These are phyloP conservation scores for Drosophila greeni DNA, from an alignment of 2,888 invertebrate species.

Conservation along the genomic window DNA sequence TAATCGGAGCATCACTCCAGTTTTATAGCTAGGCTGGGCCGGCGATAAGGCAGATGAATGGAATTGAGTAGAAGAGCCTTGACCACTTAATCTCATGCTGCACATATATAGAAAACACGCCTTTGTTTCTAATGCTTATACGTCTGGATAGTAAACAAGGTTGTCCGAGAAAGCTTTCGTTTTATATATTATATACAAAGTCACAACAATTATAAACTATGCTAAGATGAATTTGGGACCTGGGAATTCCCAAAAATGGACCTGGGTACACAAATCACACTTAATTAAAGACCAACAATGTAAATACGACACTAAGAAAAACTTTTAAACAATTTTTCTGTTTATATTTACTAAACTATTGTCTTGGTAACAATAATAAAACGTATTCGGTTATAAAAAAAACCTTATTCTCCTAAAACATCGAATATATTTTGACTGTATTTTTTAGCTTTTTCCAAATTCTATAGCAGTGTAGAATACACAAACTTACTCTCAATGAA, in stretches of 20 bases:
- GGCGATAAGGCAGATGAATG: conserved; percentile 31
- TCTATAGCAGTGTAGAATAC: conserved; percentile 1
- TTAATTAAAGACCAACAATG: neutral
- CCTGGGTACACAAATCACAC: neutral
- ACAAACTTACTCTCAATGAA: conserved; percentile 17
- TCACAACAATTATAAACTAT: conserved; percentile 1
- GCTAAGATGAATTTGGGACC: neutral
- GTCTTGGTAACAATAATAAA: too few relatives aligned
- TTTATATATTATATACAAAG: neutral
- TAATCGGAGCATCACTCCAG: neutral
- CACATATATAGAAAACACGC: conserved; percentile 1
- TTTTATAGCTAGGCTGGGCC: conserved; percentile 26
- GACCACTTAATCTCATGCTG: conserved; percentile 5
- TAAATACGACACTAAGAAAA: neutral
- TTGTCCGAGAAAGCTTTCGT: conserved; percentile 15
- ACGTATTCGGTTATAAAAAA: neutral
- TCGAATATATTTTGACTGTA: too few relatives aligned
- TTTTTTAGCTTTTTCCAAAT: neutral
- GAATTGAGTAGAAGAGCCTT: conserved; percentile 27
- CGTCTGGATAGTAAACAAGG: conserved; percentile 27
- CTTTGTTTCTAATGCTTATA: conserved; percentile 8
- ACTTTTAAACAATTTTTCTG: too few relatives aligned
- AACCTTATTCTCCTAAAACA: neutral
- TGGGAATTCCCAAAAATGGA: conserved; percentile 14
- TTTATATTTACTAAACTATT: neutral